Evolutionary conservation across 2,797 vertebrate genomes (phyloP).

Genomic region (Harpagifer antarcticus): DNA sequence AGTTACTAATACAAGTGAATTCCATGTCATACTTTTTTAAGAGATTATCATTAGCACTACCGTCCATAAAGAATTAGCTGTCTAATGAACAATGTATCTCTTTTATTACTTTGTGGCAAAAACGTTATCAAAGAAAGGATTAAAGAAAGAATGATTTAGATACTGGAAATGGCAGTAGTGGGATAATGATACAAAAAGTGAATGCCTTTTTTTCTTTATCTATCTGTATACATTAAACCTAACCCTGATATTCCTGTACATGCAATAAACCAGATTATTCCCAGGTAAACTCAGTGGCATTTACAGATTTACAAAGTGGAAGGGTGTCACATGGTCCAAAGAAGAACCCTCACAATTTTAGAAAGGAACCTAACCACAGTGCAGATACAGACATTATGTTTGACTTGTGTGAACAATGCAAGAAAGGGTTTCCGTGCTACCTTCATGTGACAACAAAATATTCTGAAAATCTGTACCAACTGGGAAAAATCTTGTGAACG

Average conservation of each 20-base stretch:
- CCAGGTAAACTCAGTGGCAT: not conserved
- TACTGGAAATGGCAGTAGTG: not conserved
- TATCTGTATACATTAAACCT: not conserved
- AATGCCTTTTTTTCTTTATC: not conserved
- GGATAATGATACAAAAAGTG: constrained; percentile 1
- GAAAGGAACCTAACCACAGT: too few relatives aligned
- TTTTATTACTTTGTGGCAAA: constrained; percentile 3
- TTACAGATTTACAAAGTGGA: too few relatives aligned
- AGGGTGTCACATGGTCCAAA: too few relatives aligned
- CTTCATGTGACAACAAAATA: too few relatives aligned
- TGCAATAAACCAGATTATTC: not conserved
- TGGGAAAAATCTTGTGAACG: too few relatives aligned
- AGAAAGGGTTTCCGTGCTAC: too few relatives aligned
- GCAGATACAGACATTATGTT: too few relatives aligned
- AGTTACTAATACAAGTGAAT: constrained; percentile 24
- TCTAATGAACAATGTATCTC: constrained; percentile 6
- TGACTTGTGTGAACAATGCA: too few relatives aligned
- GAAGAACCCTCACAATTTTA: too few relatives aligned
- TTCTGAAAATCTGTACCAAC: too few relatives aligned
- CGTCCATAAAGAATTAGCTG: constrained; percentile 10
- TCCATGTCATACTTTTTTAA: constrained; percentile 9
- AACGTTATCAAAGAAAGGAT: constrained; percentile 21
- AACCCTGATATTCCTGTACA: not conserved
- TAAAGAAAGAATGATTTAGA: constrained; percentile 11
- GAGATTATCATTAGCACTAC: constrained; percentile 18